These are phyloP conservation scores for Zele albiditarsus DNA, from an alignment of 2,888 invertebrate genomes.

Conservation along the genomic window DNA sequence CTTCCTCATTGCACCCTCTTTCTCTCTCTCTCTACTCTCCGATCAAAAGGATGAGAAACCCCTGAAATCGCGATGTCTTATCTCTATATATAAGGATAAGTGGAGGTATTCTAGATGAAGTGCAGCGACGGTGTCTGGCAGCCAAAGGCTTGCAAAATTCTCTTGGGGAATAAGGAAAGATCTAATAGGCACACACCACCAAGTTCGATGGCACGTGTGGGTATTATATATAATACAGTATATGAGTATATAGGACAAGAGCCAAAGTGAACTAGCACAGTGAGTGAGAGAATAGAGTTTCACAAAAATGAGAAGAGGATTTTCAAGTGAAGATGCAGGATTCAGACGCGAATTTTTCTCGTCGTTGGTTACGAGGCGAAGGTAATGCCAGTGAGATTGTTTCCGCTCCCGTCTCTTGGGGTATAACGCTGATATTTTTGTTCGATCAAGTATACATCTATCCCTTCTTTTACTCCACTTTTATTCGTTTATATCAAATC, in stretches of 20 bases:
- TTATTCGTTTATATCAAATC: background rate
- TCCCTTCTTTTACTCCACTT: constrained; percentile 15
- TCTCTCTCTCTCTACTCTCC: background rate
- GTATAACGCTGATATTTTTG: constrained; percentile 41
- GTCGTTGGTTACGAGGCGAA: constrained; percentile 31
- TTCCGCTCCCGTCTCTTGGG: constrained; percentile 54
- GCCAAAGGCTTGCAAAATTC: constrained; percentile 59
- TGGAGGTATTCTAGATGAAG: constrained; percentile 55
- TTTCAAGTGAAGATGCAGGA: constrained; percentile 36
- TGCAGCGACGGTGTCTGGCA: constrained; percentile 50
- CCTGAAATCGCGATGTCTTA: constrained; percentile 67
- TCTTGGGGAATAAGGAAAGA: constrained; percentile 59
- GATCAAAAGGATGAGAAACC: constrained; percentile 34
- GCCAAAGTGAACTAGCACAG: constrained; percentile 24
- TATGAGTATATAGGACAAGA: background rate
- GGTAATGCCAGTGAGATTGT: constrained; percentile 55
- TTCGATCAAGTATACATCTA: constrained; percentile 23
- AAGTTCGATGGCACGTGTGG: constrained; percentile 31
- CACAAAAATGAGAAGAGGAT: constrained; percentile 17
- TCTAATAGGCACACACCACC: constrained; percentile 44
- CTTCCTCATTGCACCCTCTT: background rate
- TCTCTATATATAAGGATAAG: constrained; percentile 52
- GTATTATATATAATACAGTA: background rate
- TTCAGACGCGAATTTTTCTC: constrained; percentile 31
- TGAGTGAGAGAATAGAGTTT: constrained; percentile 16